phyloP scores from a whole-genome alignment of 2,113 vertebrate genomes.

The Orycteropus afer region DNA sequence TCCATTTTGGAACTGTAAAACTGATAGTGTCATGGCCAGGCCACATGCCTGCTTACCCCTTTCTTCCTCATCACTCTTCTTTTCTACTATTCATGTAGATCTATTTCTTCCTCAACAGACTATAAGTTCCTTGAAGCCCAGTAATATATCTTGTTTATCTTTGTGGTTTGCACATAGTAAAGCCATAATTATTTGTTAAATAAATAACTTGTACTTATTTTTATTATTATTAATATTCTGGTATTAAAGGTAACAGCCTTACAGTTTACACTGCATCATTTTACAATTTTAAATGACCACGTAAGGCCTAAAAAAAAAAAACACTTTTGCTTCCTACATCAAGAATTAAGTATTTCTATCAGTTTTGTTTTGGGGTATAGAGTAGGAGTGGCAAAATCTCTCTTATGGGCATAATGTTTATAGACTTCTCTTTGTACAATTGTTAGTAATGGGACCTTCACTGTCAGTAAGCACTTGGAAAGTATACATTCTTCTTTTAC shows the following conservation, averaged over 20 bases:
- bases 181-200: background rate
- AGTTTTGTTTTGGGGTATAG: background rate
- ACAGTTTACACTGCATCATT: background rate
- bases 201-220: background rate
- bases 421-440: background rate
- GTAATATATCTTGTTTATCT: background rate
- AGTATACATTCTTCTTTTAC: background rate
- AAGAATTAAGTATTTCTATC: background rate
- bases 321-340: background rate
- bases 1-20: background rate
- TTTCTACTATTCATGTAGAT: background rate
- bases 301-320: background rate
- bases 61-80: background rate
- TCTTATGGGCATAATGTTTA: background rate
- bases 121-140: background rate
- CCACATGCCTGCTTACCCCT: background rate
- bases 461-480: background rate
- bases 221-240: background rate
- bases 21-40: background rate
- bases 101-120: background rate
- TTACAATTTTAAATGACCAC: background rate
- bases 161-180: background rate
- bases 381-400: fast-evolving
- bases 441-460: background rate
- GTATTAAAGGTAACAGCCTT: background rate